These are phyloP conservation scores for Phoxinus phoxinus DNA, from an alignment of 2,113 vertebrate species.

Conservation along the genomic window DNA sequence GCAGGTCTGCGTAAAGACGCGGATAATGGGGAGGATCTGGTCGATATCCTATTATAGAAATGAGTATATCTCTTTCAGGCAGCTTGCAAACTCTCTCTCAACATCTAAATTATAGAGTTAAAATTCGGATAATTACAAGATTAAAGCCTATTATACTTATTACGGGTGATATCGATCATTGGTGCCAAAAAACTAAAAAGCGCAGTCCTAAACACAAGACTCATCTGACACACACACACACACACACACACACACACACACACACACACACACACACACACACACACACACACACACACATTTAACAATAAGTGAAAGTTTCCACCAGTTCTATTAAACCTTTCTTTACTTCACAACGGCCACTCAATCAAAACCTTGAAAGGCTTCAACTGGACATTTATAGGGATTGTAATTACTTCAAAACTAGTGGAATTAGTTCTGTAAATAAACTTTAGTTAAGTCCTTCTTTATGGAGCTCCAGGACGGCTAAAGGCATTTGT, in stretches of 20 bases:
- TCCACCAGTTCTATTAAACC: background rate
- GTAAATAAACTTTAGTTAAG: background rate
- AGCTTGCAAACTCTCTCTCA: constrained; percentile 87
- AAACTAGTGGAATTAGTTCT: background rate
- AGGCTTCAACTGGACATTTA: background rate
- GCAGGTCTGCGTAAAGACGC: constrained; percentile 84
- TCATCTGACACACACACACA: background rate
- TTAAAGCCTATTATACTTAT: constrained; percentile 87
- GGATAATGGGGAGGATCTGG: constrained; percentile 83
- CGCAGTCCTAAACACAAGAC: background rate
- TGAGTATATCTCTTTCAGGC: constrained; percentile 91
- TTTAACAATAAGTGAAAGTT: background rate
- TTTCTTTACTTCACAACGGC: background rate
- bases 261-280: no score
- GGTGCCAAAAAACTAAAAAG: constrained; percentile 26
- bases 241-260: no score
- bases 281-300: no score
- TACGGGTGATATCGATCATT: constrained; percentile 85
- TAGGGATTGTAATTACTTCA: background rate
- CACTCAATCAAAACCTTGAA: background rate
- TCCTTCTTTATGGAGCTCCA: background rate
- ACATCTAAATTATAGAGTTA: constrained; percentile 94
- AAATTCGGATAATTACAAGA: constrained; percentile 95
- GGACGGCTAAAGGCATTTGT: background rate
- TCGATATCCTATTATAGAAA: constrained; percentile 95